A percentile compares a stretch with the other conserved stretches of the same genome.
Conservation (phyloP, 2,888 invertebrate genomes). For the Zhengitettix transpicula region DNA sequence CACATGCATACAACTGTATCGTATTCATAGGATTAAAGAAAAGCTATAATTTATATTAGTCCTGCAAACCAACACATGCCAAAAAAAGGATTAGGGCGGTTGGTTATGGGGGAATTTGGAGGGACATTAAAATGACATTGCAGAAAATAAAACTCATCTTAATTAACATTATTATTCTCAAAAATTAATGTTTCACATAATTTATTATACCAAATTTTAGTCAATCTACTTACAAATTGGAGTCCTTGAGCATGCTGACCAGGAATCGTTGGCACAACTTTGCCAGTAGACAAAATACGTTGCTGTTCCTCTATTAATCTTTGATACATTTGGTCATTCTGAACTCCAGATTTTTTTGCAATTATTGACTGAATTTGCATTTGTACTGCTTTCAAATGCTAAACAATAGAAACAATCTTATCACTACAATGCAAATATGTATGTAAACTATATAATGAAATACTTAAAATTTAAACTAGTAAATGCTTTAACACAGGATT, state of each 20-base stretch:
- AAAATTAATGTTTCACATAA: neutral
- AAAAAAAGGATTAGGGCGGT: no score
- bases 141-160: neutral
- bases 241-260: slow-evolving; percentile 23
- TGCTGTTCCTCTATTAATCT: slow-evolving; percentile 50
- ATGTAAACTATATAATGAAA: no score
- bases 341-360: slow-evolving; percentile 32
- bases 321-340: slow-evolving; percentile 36
- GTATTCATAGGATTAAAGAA: no score
- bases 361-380: slow-evolving; percentile 49
- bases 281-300: slow-evolving; percentile 52
- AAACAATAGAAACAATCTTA: slow-evolving; percentile 5
- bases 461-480: no score
- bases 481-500: no score
- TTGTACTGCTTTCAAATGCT: slow-evolving; percentile 43
- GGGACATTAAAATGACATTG: no score
- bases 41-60: no score
- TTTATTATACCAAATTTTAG: neutral
- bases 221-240: slow-evolving; percentile 19
- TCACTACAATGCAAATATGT: no score
- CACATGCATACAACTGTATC: no score
- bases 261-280: slow-evolving; percentile 40
- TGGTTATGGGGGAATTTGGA: no score
- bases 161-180: neutral
- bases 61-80: no score